Evolutionary conservation across 1,140 invertebrate species (phyloP).

Genomic region (Hylaeus anthracinus): DNA sequence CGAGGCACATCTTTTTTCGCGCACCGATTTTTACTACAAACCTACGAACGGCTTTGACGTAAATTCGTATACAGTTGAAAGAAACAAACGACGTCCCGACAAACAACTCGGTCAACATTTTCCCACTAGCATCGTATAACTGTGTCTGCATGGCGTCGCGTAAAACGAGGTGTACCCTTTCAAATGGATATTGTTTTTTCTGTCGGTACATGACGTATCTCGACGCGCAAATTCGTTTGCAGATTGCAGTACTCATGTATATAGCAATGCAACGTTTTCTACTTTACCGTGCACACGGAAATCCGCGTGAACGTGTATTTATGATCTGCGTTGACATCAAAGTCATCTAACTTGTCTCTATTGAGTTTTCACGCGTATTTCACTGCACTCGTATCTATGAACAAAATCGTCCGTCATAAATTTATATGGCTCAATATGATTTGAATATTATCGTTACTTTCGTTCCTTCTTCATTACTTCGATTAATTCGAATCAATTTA

Average conservation of each 20-base stretch:
- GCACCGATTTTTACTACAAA: background rate
- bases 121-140: conserved; percentile 2
- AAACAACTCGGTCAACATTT: conserved; percentile 6
- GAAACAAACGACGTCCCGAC: background rate
- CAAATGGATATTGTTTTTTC: conserved; percentile 32
- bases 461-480: too few relatives aligned
- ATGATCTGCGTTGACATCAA: background rate
- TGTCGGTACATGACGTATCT: conserved; percentile 9
- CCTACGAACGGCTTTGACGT: background rate
- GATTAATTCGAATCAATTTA: too few relatives aligned
- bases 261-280: conserved; percentile 18
- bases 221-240: conserved; percentile 11
- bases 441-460: too few relatives aligned
- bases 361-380: background rate
- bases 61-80: background rate
- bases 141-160: background rate
- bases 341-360: background rate
- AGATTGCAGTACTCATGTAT: conserved; percentile 1
- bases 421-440: too few relatives aligned
- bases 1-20: too few relatives aligned
- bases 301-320: background rate
- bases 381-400: background rate
- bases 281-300: background rate
- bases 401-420: too few relatives aligned
- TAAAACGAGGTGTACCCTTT: conserved; percentile 23